Base-by-base conservation (phyloP, 2,113 vertebrate species). In the Tachysurus fulvidraco region DNA sequence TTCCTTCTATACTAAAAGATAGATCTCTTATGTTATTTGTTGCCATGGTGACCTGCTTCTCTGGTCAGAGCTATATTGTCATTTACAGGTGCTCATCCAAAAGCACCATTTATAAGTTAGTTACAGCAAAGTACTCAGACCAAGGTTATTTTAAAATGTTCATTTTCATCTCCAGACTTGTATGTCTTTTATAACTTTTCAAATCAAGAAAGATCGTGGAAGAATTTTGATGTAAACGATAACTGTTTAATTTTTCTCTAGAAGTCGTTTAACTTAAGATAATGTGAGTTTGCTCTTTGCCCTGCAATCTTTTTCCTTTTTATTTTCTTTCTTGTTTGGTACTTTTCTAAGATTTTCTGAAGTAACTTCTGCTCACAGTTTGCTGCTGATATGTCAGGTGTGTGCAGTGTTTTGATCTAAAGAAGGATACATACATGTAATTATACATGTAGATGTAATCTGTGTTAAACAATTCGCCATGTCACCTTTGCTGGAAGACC, bases 11-110 rank as follows among this genome's bases (percentile, higher is more conserved):
- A 44, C 50, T 89, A 30, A 86, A 71, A 83, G 81, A 84, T 83
- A 78, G 52, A 41, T 62, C 13, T 85, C 55, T 83, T 88, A 65
- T 86, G 83, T 88, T 84, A 28, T 85, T 89, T 87, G 92, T 94
- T 94, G 79, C 93, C 93, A 95, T 94, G 91, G 93, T 91, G 93
- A 94, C 92, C 74, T 92, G 91, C 92, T 84, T 89, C 84, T 84
- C 88, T 93, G 90, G 90, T 92, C 88, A 90, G 93, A 91, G 91
- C 82, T 87, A 30, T 89, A 87, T 94, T 93, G 92, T 91, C 89
- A 88, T 88, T 88, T 91, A 83, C 91, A 86, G 90, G 85, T 73
- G 87, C 85, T 90, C 89, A 90, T 92, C 91, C 85, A 88, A 92
- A 85, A 71, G 81, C 83, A 79, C 83, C 78, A 89, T 86, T 88